A percentile compares a stretch with the other conserved stretches of the same genome.
These are phyloP conservation scores for Loxodonta africana DNA, from an alignment of 2,113 vertebrate species.

Conservation along the genomic window DNA sequence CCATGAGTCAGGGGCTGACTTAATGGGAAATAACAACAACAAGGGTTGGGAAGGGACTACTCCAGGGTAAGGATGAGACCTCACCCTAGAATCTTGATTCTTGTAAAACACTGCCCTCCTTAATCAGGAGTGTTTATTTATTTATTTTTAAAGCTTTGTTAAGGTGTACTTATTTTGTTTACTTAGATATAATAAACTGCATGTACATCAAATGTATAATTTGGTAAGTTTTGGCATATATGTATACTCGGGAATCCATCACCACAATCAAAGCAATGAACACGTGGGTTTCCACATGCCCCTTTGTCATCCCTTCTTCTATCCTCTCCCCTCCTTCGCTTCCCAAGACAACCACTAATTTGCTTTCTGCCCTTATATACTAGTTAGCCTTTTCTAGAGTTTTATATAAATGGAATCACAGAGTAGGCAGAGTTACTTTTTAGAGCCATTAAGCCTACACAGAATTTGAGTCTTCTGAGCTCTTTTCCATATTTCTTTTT, in stretches of 20 bases:
- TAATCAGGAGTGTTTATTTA: background rate
- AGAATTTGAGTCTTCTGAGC: slow-evolving; percentile 32
- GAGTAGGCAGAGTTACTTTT: slow-evolving; percentile 63
- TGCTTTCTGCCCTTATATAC: slow-evolving; percentile 11
- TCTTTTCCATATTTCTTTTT: slow-evolving; percentile 38
- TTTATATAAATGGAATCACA: slow-evolving; percentile 57
- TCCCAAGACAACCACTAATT: background rate
- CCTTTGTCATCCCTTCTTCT: background rate
- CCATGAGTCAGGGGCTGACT: no score
- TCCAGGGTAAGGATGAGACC: background rate
- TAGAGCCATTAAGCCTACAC: slow-evolving; percentile 62
- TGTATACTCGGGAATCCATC: background rate
- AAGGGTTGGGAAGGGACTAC: background rate
- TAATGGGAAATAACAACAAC: no score
- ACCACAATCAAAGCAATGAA: background rate
- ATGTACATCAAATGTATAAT: no score
- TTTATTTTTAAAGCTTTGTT: background rate
- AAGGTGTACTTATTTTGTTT: background rate
- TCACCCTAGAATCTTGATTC: background rate
- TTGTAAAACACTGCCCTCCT: background rate
- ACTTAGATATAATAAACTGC: background rate
- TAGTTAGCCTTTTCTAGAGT: slow-evolving; percentile 49
- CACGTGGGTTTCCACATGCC: background rate
- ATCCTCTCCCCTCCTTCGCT: rapidly evolving
- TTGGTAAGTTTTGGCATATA: background rate